Conservation (phyloP, 2,797 vertebrate species). For the Valencia hispanica region DNA sequence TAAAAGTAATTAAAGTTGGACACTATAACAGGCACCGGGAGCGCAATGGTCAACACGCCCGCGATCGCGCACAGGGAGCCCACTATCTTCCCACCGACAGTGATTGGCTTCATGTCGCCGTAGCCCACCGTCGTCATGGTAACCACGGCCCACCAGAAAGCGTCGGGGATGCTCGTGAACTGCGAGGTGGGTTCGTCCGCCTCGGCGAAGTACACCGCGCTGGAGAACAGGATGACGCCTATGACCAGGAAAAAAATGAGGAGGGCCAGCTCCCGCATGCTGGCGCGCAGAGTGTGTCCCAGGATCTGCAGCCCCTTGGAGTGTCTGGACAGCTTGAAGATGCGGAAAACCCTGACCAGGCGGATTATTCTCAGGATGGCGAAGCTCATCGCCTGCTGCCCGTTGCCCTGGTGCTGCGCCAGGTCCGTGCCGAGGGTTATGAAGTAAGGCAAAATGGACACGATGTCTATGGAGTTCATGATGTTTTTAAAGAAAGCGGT, state of each 20-base stretch:
- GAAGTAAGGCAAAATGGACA: slow-evolving; percentile 99
- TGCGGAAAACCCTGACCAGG: slow-evolving; percentile 96
- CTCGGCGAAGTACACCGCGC: slow-evolving; percentile 98
- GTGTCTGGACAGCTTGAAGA: slow-evolving; percentile 98
- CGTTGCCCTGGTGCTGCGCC: slow-evolving; percentile 89
- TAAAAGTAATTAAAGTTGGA: slow-evolving; percentile 99
- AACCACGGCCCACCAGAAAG: slow-evolving; percentile 99
- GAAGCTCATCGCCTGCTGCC: slow-evolving; percentile 97
- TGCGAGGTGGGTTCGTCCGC: slow-evolving; percentile 95
- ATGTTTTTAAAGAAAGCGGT: slow-evolving; percentile 96
- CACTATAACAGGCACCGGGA: slow-evolving; percentile 98
- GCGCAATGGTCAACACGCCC: slow-evolving; percentile 96
- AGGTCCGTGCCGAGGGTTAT: slow-evolving; percentile 98
- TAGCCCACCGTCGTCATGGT: slow-evolving; percentile 99
- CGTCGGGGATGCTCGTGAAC: slow-evolving; percentile 99
- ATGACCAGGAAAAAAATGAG: slow-evolving; percentile 99
- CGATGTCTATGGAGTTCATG: slow-evolving; percentile 99
- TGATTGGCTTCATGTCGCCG: slow-evolving; percentile 99
- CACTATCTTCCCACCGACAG: slow-evolving; percentile 97
- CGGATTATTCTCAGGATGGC: slow-evolving; percentile 98
- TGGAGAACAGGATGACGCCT: slow-evolving; percentile 98
- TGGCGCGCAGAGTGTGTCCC: slow-evolving; percentile 95
- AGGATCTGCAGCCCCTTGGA: slow-evolving; percentile 99
- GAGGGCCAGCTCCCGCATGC: slow-evolving; percentile 97
- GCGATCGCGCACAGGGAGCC: slow-evolving; percentile 98